Conservation (phyloP, 2,797 vertebrate genomes). For the Gymnodraco acuticeps region DNA sequence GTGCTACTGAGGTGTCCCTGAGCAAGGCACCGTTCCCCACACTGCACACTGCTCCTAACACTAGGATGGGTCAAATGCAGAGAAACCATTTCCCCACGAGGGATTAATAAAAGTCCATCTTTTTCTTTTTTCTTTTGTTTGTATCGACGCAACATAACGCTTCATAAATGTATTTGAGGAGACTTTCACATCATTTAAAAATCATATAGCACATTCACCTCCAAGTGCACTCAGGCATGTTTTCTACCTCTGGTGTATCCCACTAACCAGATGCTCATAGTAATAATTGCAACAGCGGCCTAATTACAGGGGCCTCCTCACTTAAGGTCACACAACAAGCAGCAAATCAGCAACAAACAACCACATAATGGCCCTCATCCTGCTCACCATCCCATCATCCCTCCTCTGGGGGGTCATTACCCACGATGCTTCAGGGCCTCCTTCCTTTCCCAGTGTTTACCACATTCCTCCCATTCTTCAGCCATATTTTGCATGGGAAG, state of each 20-base stretch:
- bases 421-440: constrained; percentile 71
- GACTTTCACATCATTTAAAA: constrained; percentile 8
- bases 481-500: constrained; percentile 63
- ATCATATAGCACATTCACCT: not conserved
- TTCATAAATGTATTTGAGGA: not conserved
- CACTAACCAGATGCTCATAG: constrained; percentile 50
- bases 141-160: not conserved
- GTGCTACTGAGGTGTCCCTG: too few relatives aligned
- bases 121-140: too few relatives aligned
- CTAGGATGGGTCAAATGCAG: too few relatives aligned
- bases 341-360: constrained; percentile 71
- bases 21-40: too few relatives aligned
- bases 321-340: constrained; percentile 62
- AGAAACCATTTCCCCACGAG: too few relatives aligned
- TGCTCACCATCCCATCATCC: constrained; percentile 72
- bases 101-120: too few relatives aligned
- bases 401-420: constrained; percentile 71
- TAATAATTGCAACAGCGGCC: constrained; percentile 49
- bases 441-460: constrained; percentile 77
- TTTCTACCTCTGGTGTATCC: constrained; percentile 28
- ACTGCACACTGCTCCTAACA: too few relatives aligned
- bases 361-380: constrained; percentile 83
- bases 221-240: not conserved
- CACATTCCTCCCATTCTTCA: constrained; percentile 81
- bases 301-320: constrained; percentile 76